A percentile compares a stretch with the other conserved stretches of the same genome.
Conservation (phyloP, 2,888 invertebrate species). For the Drosophila mettleri region DNA sequence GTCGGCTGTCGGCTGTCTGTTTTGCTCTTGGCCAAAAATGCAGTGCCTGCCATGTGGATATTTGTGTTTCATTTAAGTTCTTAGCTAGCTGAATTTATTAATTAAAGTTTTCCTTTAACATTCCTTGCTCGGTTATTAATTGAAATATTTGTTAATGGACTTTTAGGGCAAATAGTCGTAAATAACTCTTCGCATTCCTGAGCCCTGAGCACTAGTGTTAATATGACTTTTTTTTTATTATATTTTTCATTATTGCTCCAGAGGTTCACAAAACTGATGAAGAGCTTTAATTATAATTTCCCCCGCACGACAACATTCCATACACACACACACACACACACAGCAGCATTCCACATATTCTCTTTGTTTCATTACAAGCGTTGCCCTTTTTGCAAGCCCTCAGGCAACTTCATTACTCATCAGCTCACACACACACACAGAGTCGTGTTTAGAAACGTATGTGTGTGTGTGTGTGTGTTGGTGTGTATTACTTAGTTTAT, state of each 20-base stretch:
- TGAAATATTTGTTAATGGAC: slow-evolving; percentile 42
- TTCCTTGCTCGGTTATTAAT: slow-evolving; percentile 6
- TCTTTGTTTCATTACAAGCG: slow-evolving; percentile 59
- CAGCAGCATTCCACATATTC: slow-evolving; percentile 46
- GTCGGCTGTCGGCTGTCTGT: too few species aligned
- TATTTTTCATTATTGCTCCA: slow-evolving; percentile 3
- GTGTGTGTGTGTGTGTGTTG: too few species aligned
- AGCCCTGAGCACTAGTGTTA: slow-evolving; percentile 14
- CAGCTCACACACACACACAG: slow-evolving; percentile 22
- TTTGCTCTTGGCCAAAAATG: not conserved
- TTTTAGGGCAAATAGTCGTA: slow-evolving; percentile 24
- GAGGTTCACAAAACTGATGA: slow-evolving; percentile 19
- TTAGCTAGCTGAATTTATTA: not conserved
- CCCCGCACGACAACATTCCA: slow-evolving; percentile 36
- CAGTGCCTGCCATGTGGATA: too few species aligned
- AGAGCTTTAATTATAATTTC: slow-evolving; percentile 59
- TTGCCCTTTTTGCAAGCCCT: slow-evolving; percentile 39
- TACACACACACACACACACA: slow-evolving; percentile 11
- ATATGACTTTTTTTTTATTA: not conserved
- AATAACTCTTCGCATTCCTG: slow-evolving; percentile 36
- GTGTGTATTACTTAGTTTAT: slow-evolving; percentile 54
- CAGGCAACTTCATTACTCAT: slow-evolving; percentile 59
- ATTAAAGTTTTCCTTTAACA: slow-evolving; percentile 17
- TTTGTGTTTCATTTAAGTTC: not conserved
- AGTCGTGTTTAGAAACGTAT: not conserved